These are phyloP conservation scores for Pelusios castaneus DNA, from an alignment of 2,113 vertebrate species.

Conservation along the genomic window DNA sequence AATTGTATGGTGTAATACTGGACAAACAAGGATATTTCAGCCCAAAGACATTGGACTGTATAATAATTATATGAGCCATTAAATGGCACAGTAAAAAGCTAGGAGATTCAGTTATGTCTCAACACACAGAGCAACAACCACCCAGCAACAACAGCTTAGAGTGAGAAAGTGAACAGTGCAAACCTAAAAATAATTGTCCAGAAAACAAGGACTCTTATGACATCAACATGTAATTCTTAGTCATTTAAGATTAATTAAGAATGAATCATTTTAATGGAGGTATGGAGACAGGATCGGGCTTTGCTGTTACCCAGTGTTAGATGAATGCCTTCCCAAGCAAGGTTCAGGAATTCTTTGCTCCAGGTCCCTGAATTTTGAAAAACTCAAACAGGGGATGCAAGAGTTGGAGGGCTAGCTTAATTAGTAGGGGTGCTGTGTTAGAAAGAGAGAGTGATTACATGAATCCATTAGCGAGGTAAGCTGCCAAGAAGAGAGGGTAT, in stretches of 20 bases:
- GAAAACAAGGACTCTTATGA: conserved; percentile 41
- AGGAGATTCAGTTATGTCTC: background rate
- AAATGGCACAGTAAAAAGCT: background rate
- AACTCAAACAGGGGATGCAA: background rate
- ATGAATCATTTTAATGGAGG: conserved; percentile 7
- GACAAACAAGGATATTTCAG: background rate
- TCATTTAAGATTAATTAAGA: conserved; percentile 29
- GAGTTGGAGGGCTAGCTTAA: background rate
- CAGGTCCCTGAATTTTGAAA: background rate
- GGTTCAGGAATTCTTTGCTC: background rate
- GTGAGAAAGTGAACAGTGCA: conserved; percentile 38
- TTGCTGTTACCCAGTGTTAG: background rate
- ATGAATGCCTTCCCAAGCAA: background rate
- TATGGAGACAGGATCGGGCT: conserved; percentile 1
- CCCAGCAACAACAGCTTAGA: background rate
- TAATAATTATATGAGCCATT: background rate
- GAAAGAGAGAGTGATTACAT: background rate
- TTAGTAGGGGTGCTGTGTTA: background rate
- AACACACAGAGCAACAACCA: background rate
- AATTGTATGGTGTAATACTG: background rate
- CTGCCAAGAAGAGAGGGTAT: background rate
- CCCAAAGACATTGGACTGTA: background rate
- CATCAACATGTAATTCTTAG: conserved; percentile 44
- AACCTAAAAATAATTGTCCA: conserved; percentile 57
- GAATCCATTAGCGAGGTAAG: background rate